Base-by-base conservation (phyloP, 2,797 vertebrate species). In the Acridotheres tristis region DNA sequence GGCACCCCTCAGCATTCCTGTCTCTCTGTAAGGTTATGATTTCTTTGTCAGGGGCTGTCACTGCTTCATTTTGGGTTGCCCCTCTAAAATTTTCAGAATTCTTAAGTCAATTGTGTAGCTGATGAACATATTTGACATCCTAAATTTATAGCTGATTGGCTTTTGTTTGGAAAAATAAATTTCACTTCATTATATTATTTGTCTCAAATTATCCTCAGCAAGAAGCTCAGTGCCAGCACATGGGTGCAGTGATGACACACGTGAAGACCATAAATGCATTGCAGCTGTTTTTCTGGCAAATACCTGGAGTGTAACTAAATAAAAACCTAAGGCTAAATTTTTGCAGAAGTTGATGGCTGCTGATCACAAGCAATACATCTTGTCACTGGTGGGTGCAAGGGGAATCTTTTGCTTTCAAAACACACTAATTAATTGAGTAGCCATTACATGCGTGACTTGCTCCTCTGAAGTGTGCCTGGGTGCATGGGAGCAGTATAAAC, bases 371-470 rank as follows among this genome's bases (percentile, higher is more conserved):
- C 42, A 69, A 42, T 40, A 43, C 2, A 8, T 69, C 21, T 55
- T 78, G n/a, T 57, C 51, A 48, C 11, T 48, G 40, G 34, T 38
- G 25, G 17, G 18, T 11, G 9, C 34, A 75, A 61, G 34, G 67
- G 48, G 50, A 85, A 82, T 71, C 67, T 82, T 73, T 57, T 84
- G 45, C 74, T 79, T 88, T 82, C 81, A 91, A 74, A 67, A 89
- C 25, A 30, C 47, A 5, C 50, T 65, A 77, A 63, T 74, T 72
- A 36, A 29, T 43, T 65, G 40, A 85, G 25, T 62, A 43, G 29
- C 85, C 45, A 38, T 89, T 82, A 48, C 11, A 75, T n/a, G 72
- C 3, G 7, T 66, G 68, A 83, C 76, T 74, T 62, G 38, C 21
- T 85, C 34, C 62, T 78, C 76, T 62, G 59, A 86, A 78, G 43